Base-by-base conservation (phyloP, 2,888 invertebrate genomes). In the Eristalis arbustorum region DNA sequence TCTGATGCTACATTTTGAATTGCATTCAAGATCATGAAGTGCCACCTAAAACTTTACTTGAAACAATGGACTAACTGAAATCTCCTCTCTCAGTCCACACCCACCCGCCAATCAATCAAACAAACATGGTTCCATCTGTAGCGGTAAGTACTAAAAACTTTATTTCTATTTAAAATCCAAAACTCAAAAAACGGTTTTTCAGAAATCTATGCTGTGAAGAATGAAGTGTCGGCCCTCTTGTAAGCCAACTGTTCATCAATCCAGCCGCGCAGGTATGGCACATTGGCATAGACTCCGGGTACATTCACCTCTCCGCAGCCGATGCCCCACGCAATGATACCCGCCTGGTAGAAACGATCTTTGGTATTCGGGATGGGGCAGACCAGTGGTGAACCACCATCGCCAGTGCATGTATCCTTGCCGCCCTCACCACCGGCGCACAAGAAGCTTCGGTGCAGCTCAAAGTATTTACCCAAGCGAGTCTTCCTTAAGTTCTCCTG, bases 311-410 rank as follows among this genome's bases (percentile, higher is more conserved):
- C 92, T 0, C 96, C 96, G 89, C 97, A 97, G 0, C 96, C 95
- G 79, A 97, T 95, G 28, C 97, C 97, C 97, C 97, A 97, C 0
- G 96, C 89, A 1, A 92, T 91, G 0, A 91, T 89, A 11, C 91
- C 91, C 10, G 81, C 88, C n/a, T 91, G 87, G 37, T 88, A 89
- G 61, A 72, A 91, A 3, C 90, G 90, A 62, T 89, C 69, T 1
- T 10, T 18, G 3, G 88, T 49, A 0, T 89, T 89, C 0, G 95
- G 94, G 42, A 91, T 79, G 0, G 88, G 88, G 89, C 97, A 97
- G n/a, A 96, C 95, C 3, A 97, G 91, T 0, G 97, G 96, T 5
- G 96, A 95, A 0, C 97, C 97, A 0, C 97, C 97, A 89, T 97
- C 97, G 2, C 93, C 91, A 14, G 91, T 88, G 69, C 92, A 92